Evolutionary conservation across 2,797 vertebrate species (phyloP), one percentile per base, ranked within the genome.

Genomic region (Toxotes lorentzi): DNA sequence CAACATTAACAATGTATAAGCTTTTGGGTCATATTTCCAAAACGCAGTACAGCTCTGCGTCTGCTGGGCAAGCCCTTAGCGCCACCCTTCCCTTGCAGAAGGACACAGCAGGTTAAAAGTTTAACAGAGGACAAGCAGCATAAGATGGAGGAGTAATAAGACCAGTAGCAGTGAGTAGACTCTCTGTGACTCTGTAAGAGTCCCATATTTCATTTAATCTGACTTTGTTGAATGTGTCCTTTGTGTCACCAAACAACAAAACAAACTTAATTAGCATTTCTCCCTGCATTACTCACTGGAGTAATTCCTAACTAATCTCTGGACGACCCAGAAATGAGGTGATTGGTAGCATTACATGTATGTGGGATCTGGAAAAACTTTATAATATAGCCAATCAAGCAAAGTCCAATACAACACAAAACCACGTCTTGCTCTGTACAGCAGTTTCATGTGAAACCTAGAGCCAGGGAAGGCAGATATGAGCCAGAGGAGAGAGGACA

Each of bases 41-140:
- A 81, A 79, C 30, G 66, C 70, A 81, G 64, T 66, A 41, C 30
- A 81, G 76, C 72, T 60, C 86, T 67, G 86, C 87, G 79, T 84
- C 56, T 60, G 59, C 43, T 76, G 85, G 76, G 57, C 76, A 81
- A 34, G 70, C 50, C 62, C 79, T 64, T 5, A 60, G 64, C 47
- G 38, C 19, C 61, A 65, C 54, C 76, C 60, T 82, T 59, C 77
- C 53, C 67, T 76, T 74, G 7, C 57, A 79, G 66, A 71, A 54
- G 35, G 35, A 85, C 76, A 51, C n/a, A 7, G 45, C 41, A n/a
- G 50, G 63, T 34, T 75, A 76, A 75, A 78, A 48, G 78, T 88
- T 90, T 57, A 88, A 12, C 51, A 58, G 61, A 81, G 81, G 78
- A 78, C 76, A 70, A 59, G 74, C 54, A 38, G 77, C 38, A 43